phyloP scores from a whole-genome alignment of 2,888 invertebrate genomes.

The Spicauda simplicius region DNA sequence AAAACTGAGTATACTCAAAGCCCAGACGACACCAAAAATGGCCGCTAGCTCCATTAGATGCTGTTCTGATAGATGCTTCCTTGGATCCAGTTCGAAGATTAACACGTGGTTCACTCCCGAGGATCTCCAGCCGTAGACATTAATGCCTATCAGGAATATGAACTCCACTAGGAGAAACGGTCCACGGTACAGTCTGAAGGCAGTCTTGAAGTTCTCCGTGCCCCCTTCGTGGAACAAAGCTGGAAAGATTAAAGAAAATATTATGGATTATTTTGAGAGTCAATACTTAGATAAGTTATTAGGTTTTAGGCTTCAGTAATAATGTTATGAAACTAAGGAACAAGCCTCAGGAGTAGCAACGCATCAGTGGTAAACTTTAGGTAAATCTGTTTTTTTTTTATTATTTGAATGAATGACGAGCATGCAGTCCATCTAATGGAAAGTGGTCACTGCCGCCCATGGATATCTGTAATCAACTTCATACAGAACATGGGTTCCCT shows the following conservation, averaged over 20 bases:
- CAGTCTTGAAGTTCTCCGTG: slow-evolving; percentile 91
- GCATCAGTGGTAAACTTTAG: too few species aligned
- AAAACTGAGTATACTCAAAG: slow-evolving; percentile 94
- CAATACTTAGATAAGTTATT: too few species aligned
- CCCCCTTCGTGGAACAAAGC: slow-evolving; percentile 90
- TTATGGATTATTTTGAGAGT: too few species aligned
- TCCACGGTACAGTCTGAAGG: slow-evolving; percentile 96
- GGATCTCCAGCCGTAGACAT: slow-evolving; percentile 98
- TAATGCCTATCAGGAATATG: slow-evolving; percentile 97
- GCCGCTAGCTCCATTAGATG: slow-evolving; percentile 97
- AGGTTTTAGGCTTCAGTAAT: too few species aligned
- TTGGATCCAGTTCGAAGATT: slow-evolving; percentile 98
- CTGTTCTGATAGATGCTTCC: slow-evolving; percentile 97
- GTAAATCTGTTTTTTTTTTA: too few species aligned
- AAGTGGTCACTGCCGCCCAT: too few species aligned
- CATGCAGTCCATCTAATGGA: too few species aligned
- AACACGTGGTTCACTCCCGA: slow-evolving; percentile 99
- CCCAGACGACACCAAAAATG: slow-evolving; percentile 97
- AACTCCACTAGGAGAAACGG: slow-evolving; percentile 96
- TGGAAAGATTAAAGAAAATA: slow-evolving; percentile 57
- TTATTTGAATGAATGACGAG: too few species aligned
- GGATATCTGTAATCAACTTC: too few species aligned
- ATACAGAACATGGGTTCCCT: too few species aligned
- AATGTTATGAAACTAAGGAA: too few species aligned
- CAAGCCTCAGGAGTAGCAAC: too few species aligned